phyloP scores from a whole-genome alignment of 2,113 vertebrate genomes.

The Ciconia stormi region DNA sequence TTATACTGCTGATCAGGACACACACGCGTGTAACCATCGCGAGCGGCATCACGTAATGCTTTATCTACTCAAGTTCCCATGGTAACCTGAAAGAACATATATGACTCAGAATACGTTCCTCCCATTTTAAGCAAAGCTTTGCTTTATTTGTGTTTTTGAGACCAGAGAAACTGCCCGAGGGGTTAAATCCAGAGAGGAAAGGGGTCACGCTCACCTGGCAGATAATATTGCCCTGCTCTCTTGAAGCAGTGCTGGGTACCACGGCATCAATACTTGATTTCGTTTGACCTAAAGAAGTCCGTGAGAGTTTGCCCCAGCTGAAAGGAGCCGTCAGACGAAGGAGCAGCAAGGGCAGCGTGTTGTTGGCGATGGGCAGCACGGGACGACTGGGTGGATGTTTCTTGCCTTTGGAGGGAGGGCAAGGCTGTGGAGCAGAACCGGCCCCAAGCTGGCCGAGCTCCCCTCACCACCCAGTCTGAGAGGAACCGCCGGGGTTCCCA shows the following conservation, averaged over 20 bases:
- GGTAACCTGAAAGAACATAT: background rate
- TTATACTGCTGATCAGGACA: background rate
- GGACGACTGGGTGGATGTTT: background rate
- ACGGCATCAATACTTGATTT: background rate
- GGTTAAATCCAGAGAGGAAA: background rate
- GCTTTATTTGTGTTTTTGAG: background rate
- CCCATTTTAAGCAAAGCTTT: background rate
- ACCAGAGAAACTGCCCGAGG: background rate
- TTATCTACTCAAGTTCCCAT: no score
- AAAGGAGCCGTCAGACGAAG: background rate
- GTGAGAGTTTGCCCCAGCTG: background rate
- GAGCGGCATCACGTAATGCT: background rate
- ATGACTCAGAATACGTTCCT: background rate
- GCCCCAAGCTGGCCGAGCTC: background rate
- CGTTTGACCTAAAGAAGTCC: background rate
- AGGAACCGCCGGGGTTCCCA: background rate
- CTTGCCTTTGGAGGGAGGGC: background rate
- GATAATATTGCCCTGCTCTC: background rate
- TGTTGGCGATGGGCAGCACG: background rate
- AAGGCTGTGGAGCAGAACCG: background rate
- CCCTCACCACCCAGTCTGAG: background rate
- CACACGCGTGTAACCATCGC: accelerated
- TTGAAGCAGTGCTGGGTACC: background rate
- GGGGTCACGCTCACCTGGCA: background rate
- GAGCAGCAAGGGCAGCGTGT: background rate